Conservation (phyloP, 2,113 vertebrate genomes). For the Dissostichus mawsoni region DNA sequence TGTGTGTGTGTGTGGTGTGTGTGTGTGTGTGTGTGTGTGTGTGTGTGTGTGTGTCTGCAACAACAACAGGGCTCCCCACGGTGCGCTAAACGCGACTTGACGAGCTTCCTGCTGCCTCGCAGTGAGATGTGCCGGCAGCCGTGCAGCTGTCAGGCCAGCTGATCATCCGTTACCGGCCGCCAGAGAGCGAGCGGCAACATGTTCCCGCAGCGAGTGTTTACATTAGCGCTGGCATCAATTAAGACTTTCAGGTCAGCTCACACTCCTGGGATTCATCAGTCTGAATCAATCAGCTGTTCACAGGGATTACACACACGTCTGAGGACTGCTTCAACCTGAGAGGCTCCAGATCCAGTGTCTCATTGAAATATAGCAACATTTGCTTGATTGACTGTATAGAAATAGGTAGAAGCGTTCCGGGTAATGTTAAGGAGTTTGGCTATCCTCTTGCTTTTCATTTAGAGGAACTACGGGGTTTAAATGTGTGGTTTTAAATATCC, state of each 20-base stretch:
- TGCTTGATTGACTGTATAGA: too few relatives aligned
- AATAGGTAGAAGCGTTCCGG: too few relatives aligned
- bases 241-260: conserved; percentile 21
- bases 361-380: too few relatives aligned
- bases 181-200: conserved; percentile 59
- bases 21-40: conserved; percentile 26
- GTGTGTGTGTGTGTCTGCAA: conserved; percentile 11
- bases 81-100: conserved; percentile 90
- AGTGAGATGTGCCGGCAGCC: conserved; percentile 92
- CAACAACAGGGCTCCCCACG: conserved; percentile 79
- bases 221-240: background rate
- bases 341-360: too few relatives aligned
- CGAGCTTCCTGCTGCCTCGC: conserved; percentile 91
- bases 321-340: too few relatives aligned
- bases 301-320: too few relatives aligned
- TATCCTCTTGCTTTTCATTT: too few relatives aligned
- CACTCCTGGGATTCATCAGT: background rate
- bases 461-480: too few relatives aligned
- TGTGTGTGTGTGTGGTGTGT: conserved; percentile 6
- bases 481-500: too few relatives aligned
- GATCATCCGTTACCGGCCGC: conserved; percentile 80
- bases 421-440: too few relatives aligned
- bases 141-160: conserved; percentile 91
- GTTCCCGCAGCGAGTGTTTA: conserved; percentile 43
- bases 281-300: conserved; percentile 16